Conservation (phyloP, 2,797 vertebrate genomes). For the Geotrypetes seraphini region DNA sequence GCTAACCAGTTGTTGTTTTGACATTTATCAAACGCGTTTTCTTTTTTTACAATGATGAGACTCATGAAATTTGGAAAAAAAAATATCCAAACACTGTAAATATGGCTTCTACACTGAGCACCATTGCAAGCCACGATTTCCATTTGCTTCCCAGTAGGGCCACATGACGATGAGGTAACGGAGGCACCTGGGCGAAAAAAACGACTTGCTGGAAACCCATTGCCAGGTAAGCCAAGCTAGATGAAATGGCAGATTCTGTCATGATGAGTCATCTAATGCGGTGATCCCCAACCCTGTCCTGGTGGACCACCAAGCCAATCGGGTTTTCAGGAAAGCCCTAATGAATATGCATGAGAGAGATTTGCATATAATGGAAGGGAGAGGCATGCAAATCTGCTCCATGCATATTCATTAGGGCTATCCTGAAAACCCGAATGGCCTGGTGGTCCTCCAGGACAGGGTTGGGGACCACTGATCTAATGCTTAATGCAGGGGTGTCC, state of each 20-base stretch:
- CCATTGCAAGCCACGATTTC: slow-evolving; percentile 11
- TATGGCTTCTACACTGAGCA: slow-evolving; percentile 20
- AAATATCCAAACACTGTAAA: slow-evolving; percentile 21
- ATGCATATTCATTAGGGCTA: no score
- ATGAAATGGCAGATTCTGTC: slow-evolving; percentile 26
- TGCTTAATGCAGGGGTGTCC: no score
- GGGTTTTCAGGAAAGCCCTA: no score
- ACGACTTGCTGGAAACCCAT: background rate
- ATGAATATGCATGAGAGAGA: no score
- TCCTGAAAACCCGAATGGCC: no score
- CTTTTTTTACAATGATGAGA: background rate
- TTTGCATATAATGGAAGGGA: no score
- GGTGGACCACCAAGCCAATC: no score
- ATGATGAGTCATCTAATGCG: no score
- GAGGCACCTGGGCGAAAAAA: background rate
- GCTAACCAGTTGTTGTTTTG: slow-evolving; percentile 16
- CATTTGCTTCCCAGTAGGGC: slow-evolving; percentile 13
- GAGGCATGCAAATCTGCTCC: no score
- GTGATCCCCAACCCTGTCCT: no score
- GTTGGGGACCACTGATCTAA: no score
- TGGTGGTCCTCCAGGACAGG: no score
- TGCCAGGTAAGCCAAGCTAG: slow-evolving; percentile 23
- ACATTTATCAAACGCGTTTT: slow-evolving; percentile 20
- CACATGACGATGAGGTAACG: background rate
- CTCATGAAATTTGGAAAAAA: background rate